Conservation (phyloP, 2,113 vertebrate species). For the Colossoma macropomum region DNA sequence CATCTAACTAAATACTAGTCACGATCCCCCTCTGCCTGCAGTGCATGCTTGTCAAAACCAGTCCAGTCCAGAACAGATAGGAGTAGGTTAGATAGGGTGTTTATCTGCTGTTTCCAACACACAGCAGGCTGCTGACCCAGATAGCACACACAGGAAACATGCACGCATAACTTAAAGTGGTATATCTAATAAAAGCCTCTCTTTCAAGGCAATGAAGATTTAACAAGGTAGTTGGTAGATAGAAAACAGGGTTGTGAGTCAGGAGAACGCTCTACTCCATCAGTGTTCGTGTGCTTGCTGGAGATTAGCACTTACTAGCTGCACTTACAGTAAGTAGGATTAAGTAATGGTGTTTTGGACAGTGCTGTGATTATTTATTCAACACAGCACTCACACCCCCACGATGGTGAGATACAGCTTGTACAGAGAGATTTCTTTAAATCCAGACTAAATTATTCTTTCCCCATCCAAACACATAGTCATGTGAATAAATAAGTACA, state of each 20-base stretch:
- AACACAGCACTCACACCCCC: not conserved
- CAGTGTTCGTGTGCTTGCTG: not conserved
- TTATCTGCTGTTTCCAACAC: conserved; percentile 24
- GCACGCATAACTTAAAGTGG: conserved; percentile 27
- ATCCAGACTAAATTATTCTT: not conserved
- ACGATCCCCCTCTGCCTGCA: not conserved
- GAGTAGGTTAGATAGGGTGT: conserved; percentile 20
- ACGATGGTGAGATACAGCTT: not conserved
- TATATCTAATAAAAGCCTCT: conserved; percentile 45
- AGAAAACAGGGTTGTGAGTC: conserved; percentile 23
- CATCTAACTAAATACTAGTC: not conserved
- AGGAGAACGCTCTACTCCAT: conserved; percentile 10
- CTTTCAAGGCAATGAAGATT: conserved; percentile 47
- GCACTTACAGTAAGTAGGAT: conserved; percentile 8
- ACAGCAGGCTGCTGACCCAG: conserved; percentile 44
- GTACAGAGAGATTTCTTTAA: not conserved
- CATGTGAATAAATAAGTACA: too few relatives aligned
- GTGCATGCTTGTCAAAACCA: not conserved
- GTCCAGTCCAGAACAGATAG: conserved; percentile 15
- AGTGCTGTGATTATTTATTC: conserved; percentile 12
- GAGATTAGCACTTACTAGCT: not conserved
- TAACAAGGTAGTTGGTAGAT: conserved; percentile 36
- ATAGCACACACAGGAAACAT: conserved; percentile 41
- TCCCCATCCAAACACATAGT: too few relatives aligned
- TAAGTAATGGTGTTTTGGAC: not conserved